Conservation (phyloP, 1,140 invertebrate species). For the Pseudoatta argentina region DNA sequence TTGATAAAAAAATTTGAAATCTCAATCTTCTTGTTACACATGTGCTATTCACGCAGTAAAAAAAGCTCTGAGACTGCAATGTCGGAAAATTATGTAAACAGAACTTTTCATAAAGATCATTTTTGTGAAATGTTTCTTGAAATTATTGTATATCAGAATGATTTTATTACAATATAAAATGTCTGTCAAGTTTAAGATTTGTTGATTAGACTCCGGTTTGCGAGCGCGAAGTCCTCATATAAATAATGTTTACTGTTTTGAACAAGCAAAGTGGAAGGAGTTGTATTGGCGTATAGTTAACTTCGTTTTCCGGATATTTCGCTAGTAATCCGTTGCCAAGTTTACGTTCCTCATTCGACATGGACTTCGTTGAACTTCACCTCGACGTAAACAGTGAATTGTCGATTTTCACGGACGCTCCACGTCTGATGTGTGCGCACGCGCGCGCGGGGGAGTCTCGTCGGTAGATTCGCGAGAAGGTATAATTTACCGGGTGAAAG, state of each 20-base stretch:
- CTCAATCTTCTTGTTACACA: neutral
- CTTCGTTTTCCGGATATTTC: constrained; percentile 37
- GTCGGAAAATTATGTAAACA: neutral
- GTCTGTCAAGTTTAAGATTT: neutral
- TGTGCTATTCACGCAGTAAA: neutral
- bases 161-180: neutral
- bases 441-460: neutral
- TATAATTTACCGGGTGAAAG: constrained; percentile 68
- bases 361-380: constrained; percentile 45
- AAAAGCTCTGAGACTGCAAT: neutral
- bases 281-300: constrained; percentile 15
- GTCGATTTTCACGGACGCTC: constrained; percentile 54
- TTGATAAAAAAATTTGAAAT: neutral
- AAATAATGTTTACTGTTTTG: constrained; percentile 16
- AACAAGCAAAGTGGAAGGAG: neutral
- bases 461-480: constrained; percentile 51
- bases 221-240: neutral
- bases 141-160: neutral
- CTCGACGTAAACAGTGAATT: constrained; percentile 56
- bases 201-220: neutral
- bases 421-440: neutral
- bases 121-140: neutral
- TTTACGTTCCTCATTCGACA: constrained; percentile 49
- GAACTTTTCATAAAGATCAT: neutral
- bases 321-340: neutral